Evolutionary conservation across 2,797 vertebrate species (phyloP), one percentile per base, ranked within the genome.

Genomic region (Mus spretus): DNA sequence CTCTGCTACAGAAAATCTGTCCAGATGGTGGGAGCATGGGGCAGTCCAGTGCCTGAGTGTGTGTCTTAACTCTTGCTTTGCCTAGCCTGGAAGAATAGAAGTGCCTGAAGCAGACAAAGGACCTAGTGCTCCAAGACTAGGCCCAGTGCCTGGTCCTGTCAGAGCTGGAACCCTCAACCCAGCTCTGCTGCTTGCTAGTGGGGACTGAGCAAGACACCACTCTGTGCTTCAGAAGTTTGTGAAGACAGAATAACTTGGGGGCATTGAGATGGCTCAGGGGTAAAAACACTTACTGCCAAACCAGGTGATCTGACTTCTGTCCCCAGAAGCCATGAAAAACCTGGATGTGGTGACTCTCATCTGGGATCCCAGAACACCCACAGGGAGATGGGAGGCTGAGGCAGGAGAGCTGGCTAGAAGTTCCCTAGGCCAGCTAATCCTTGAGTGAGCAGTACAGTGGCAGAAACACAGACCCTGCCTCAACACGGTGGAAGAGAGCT

Each of bases 1-100:
- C 77, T 90, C 28, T 2, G n/a, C 34, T 84, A 91, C 87, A 63
- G 59, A 1, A 7, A 37, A 95, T 78, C n/a, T 80, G 74, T 40
- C 34, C 75, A 79, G 89, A n/a, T 0, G 1, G 44, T 4, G 0
- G 4, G 2, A 87, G 3, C 19, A 19, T 79, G 5, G 57, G 44
- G 65, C 50, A 34, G 14, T 2, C 26, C 28, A 26, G 72, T 28
- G 0, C 14, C 31, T 81, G 53, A 74, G 44, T 28, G 17, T n/a
- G 9, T 14, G 8, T 37, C 11, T 2, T 87, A 94, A 97, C 77
- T 31, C 90, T 91, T 10, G 59, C 34, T 50, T 63, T 9, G 1
- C 83, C 50, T 67, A 81, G 87, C 67, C n/a, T 47, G 26, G 6
- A 91, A 65, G n/a, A 59, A 70, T 80, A 92, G 53, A 53, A 0